Conservation (phyloP, 2,113 vertebrate species). For the Nematolebias whitei region DNA sequence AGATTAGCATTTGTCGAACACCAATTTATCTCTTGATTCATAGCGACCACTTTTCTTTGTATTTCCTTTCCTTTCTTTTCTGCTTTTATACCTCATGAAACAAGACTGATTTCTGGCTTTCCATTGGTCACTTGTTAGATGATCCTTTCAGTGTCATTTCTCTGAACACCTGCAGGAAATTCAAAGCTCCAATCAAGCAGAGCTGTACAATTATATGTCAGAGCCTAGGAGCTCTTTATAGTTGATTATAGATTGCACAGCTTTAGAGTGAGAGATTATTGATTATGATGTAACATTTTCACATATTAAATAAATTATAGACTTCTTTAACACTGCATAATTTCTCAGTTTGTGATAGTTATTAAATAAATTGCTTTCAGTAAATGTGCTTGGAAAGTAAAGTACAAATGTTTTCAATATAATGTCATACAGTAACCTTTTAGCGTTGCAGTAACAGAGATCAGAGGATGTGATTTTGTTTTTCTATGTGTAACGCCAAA, state of each 20-base stretch:
- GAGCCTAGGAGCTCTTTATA: conserved; percentile 18
- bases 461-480: too few species aligned
- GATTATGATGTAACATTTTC: not conserved
- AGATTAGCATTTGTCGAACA: conserved; percentile 42
- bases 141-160: conserved; percentile 16
- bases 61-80: conserved; percentile 25
- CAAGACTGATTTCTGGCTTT: conserved; percentile 51
- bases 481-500: too few species aligned
- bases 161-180: conserved; percentile 26
- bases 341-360: not conserved
- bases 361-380: not conserved
- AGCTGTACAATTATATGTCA: conserved; percentile 52
- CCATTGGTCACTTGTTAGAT: conserved; percentile 35
- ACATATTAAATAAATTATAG: not conserved
- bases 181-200: conserved; percentile 53
- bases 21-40: conserved; percentile 52
- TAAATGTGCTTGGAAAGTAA: not conserved
- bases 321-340: not conserved
- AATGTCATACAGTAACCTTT: not conserved
- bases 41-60: conserved; percentile 26
- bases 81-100: conserved; percentile 39
- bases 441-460: too few species aligned
- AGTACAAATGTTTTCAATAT: not conserved
- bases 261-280: conserved; percentile 1
- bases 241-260: conserved; percentile 37